Conservation (phyloP, 1,140 invertebrate species). For the Plodia interpunctella region DNA sequence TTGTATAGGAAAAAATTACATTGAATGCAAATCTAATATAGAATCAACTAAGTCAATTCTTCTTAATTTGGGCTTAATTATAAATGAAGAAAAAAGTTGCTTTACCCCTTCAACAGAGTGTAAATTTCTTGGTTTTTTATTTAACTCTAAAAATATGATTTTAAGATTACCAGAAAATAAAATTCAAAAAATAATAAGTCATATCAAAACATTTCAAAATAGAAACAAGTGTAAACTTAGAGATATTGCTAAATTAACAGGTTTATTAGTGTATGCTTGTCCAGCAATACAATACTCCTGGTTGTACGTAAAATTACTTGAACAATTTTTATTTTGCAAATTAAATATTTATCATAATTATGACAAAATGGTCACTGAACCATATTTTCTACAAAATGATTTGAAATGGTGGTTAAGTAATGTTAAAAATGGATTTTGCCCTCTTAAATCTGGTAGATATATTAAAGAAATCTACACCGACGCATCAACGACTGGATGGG, state of each 20-base stretch:
- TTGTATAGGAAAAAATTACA: conserved; percentile 25
- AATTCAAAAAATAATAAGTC: conserved; percentile 17
- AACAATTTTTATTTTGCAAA: conserved; percentile 18
- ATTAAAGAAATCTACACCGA: conserved; percentile 50
- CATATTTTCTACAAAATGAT: conserved; percentile 25
- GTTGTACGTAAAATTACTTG: conserved; percentile 14
- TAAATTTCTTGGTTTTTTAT: conserved; percentile 32
- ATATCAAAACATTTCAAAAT: conserved; percentile 16
- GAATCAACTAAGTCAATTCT: conserved; percentile 23
- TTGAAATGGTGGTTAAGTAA: conserved; percentile 41
- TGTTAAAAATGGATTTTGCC: conserved; percentile 21
- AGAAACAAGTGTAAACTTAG: conserved; percentile 19
- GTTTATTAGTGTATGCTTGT: conserved; percentile 14
- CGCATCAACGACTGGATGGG: conserved; percentile 50
- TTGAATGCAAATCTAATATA: conserved; percentile 26
- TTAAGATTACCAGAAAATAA: conserved; percentile 27
- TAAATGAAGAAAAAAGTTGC: conserved; percentile 33
- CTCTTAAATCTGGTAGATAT: conserved; percentile 19
- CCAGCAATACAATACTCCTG: conserved; percentile 15
- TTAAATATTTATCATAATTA: no score
- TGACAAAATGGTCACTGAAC: no score
- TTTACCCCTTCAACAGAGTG: conserved; percentile 19
- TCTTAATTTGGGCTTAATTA: conserved; percentile 28
- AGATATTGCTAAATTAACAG: conserved; percentile 21
- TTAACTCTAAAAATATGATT: conserved; percentile 16